Evolutionary conservation across 1,140 invertebrate genomes (phyloP).

Genomic region (Apis dorsata): DNA sequence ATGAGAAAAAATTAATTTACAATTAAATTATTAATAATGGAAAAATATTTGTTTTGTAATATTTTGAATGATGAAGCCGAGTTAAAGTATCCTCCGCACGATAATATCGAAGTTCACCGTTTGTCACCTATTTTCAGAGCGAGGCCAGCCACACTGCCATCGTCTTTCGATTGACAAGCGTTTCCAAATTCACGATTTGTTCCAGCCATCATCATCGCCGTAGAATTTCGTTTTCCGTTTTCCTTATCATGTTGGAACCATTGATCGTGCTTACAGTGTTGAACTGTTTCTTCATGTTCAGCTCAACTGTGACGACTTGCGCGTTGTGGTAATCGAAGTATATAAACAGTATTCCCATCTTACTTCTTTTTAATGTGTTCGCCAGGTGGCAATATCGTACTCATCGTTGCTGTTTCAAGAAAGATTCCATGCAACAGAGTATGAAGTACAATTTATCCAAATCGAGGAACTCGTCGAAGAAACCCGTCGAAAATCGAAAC

Average conservation of each 20-base stretch:
- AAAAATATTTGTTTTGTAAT: too few species aligned
- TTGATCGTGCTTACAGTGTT: constrained; percentile 66
- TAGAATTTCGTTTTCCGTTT: not conserved
- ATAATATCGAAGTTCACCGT: too few species aligned
- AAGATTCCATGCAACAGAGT: not conserved
- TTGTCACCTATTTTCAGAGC: not conserved
- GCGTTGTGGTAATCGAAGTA: constrained; percentile 60
- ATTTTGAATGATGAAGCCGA: not conserved
- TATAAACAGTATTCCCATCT: not conserved
- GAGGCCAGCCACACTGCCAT: not conserved
- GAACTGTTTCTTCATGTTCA: constrained; percentile 70
- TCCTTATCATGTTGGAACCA: constrained; percentile 62
- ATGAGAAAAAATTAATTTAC: too few species aligned
- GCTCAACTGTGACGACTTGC: constrained; percentile 67
- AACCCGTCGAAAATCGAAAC: not conserved
- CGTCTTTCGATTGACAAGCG: not conserved
- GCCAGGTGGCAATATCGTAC: constrained; percentile 58
- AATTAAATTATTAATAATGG: too few species aligned
- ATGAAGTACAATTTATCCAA: constrained; percentile 1
- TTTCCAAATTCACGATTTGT: constrained; percentile 20
- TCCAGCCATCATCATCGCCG: not conserved
- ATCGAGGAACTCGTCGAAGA: not conserved
- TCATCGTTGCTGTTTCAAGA: constrained; percentile 47
- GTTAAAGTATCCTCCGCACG: not conserved
- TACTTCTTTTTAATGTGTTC: not conserved